A percentile compares a stretch with the other conserved stretches of the same genome.
Conservation (phyloP, 2,113 vertebrate species). For the Thalassoma bifasciatum region DNA sequence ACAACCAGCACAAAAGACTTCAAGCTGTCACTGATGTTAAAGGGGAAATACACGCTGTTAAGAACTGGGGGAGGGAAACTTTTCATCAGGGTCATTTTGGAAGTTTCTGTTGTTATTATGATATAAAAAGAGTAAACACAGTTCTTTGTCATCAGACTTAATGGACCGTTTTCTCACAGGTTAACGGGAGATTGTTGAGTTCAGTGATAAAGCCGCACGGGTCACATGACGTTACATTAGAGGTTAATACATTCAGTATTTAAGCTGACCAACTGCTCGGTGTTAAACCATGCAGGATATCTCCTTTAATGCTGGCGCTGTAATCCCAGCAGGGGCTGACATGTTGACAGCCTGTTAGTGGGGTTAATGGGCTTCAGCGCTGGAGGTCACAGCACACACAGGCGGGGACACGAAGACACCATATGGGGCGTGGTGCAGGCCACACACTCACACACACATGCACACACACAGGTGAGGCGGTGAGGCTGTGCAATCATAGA, state of each 20-base stretch:
- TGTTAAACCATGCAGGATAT: not conserved
- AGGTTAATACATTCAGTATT: not conserved
- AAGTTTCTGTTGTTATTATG: too few relatives aligned
- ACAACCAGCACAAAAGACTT: too few relatives aligned
- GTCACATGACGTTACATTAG: not conserved
- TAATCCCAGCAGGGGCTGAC: slow-evolving; percentile 15
- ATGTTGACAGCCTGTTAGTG: slow-evolving; percentile 55
- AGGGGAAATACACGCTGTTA: too few relatives aligned
- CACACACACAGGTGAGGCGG: slow-evolving; percentile 1
- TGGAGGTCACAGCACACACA: slow-evolving; percentile 50
- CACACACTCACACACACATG: slow-evolving; percentile 5
- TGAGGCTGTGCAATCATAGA: not conserved
- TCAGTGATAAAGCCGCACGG: too few relatives aligned
- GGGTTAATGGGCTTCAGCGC: slow-evolving; percentile 61
- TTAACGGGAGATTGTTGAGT: not conserved
- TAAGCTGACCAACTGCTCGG: not conserved
- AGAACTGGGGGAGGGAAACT: too few relatives aligned
- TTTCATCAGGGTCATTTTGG: too few relatives aligned
- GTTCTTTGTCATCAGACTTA: too few relatives aligned
- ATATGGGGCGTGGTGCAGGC: slow-evolving; percentile 20
- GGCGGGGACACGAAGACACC: slow-evolving; percentile 16
- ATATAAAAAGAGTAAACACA: too few relatives aligned
- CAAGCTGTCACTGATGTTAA: too few relatives aligned
- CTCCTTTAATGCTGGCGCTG: slow-evolving; percentile 21
- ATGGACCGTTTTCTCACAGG: too few relatives aligned